Evolutionary conservation across 2,888 invertebrate species (phyloP), one percentile per base, ranked within the genome.

Genomic region (Blastobasis adustella): DNA sequence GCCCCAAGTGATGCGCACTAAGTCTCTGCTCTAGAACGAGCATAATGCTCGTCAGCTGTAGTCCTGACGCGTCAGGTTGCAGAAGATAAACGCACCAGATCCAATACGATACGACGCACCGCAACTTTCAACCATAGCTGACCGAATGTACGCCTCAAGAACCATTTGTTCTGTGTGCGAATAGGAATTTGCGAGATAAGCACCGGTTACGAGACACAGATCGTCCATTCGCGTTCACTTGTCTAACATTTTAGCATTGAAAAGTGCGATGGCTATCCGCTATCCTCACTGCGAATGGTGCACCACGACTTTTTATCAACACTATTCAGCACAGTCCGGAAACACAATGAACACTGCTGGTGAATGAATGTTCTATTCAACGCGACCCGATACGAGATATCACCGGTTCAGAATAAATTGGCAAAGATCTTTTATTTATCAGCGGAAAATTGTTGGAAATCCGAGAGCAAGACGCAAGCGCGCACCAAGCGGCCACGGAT

Each of bases 1-100:
- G 82, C 45, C 80, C 76, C 49, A 74, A 52, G 63, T 85, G 77
- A 58, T 83, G 73, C 58, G 81, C 80, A 73, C 76, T 80, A 65
- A 88, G 76, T 77, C 79, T 81, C 73, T 87, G 88, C 87, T 88
- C 88, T 76, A 84, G 71, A 39, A 87, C 81, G 86, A 88, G 87
- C 88, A 88, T 88, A 63, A 55, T 81, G 68, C 81, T 83, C 77
- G 88, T 88, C 88, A 88, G 88, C 88, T 88, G 65, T 87, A 75
- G 65, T 88, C 88, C 69, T 88, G 88, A 58, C 88, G 76, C 54
- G 87, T 88, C 67, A 88, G 65, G 67, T 88, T 88, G 71, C 81
- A 83, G 76, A 82, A 87, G 63, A 82, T 73, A 62, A 88, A 87
- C 58, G 87, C 86, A 58, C 86, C 87, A 58, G 78, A 82, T 54